These are phyloP conservation scores for Brachynemurus nebulosus DNA, from an alignment of 2,888 invertebrate species.

Conservation along the genomic window DNA sequence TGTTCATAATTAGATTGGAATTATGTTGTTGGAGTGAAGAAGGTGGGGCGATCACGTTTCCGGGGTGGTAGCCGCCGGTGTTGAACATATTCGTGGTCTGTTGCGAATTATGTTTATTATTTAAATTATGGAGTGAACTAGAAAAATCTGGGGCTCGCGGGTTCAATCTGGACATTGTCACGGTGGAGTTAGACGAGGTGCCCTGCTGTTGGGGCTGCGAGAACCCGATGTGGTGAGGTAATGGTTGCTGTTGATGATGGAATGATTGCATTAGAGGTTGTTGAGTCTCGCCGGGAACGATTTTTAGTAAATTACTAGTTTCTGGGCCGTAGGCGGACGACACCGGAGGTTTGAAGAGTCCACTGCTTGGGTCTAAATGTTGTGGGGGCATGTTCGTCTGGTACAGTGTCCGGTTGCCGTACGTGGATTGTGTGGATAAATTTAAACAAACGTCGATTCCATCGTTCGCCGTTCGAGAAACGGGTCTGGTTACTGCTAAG, in stretches of 20 bases:
- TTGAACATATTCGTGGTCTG: slow-evolving; percentile 15
- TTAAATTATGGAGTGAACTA: slow-evolving; percentile 32
- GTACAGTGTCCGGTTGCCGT: slow-evolving; percentile 23
- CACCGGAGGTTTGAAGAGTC: slow-evolving; percentile 12
- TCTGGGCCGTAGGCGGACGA: slow-evolving; percentile 17
- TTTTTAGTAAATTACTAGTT: slow-evolving; percentile 29
- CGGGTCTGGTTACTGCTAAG: slow-evolving; percentile 28
- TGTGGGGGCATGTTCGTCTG: slow-evolving; percentile 24
- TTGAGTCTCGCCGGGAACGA: slow-evolving; percentile 28
- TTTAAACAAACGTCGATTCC: not conserved
- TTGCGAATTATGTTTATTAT: slow-evolving; percentile 22
- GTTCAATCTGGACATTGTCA: slow-evolving; percentile 54
- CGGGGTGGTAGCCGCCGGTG: slow-evolving; percentile 23
- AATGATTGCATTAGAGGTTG: slow-evolving; percentile 21
- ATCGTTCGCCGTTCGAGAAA: slow-evolving; percentile 11
- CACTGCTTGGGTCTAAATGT: slow-evolving; percentile 14
- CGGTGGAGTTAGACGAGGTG: slow-evolving; percentile 24
- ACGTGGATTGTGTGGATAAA: not conserved
- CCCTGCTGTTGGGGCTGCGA: slow-evolving; percentile 8
- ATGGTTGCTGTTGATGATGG: slow-evolving; percentile 14
- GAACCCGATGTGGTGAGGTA: slow-evolving; percentile 22
- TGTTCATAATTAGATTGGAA: slow-evolving; percentile 12
- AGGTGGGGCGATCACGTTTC: slow-evolving; percentile 16
- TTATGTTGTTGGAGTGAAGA: slow-evolving; percentile 14
- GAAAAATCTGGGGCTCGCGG: slow-evolving; percentile 71